Percentiles rank a stretch among this genome's conserved stretches.
Conservation (phyloP, 1,140 invertebrate genomes). For the Drosophila sp. region DNA sequence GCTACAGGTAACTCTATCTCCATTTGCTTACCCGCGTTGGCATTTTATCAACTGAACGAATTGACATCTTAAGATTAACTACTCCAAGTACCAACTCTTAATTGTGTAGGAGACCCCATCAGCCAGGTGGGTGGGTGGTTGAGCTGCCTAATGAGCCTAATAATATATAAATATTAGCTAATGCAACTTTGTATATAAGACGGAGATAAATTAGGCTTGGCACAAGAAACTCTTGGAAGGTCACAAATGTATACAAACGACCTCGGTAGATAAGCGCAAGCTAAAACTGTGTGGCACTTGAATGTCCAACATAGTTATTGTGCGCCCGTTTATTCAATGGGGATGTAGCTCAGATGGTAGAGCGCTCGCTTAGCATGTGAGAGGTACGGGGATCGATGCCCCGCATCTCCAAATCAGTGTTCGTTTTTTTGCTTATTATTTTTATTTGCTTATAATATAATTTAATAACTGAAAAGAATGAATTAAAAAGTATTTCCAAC, state of each 20-base stretch:
- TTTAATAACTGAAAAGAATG: neutral
- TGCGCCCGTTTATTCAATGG: rapidly evolving
- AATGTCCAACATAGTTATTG: constrained; percentile 1
- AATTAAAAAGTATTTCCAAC: neutral
- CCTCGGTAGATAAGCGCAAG: neutral
- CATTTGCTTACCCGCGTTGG: constrained; percentile 17
- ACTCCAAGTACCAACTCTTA: neutral
- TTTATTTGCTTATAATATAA: neutral
- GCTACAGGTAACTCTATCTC: neutral
- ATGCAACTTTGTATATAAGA: constrained; percentile 24
- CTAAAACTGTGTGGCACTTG: neutral
- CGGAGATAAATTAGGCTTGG: neutral
- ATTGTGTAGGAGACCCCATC: neutral
- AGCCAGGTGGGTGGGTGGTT: neutral
- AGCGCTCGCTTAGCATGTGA: constrained; percentile 93
- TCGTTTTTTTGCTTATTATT: neutral
- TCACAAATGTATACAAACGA: neutral
- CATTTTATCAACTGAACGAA: constrained; percentile 39
- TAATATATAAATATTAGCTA: constrained; percentile 17
- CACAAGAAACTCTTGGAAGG: neutral
- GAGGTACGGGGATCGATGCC: constrained; percentile 92
- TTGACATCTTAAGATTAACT: constrained; percentile 34
- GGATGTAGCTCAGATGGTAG: constrained; percentile 89
- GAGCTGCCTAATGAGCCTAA: constrained; percentile 49
- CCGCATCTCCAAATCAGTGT: constrained; percentile 85